phyloP scores from a whole-genome alignment of 2,888 invertebrate species.

The Thysanoteuthis rhombus region DNA sequence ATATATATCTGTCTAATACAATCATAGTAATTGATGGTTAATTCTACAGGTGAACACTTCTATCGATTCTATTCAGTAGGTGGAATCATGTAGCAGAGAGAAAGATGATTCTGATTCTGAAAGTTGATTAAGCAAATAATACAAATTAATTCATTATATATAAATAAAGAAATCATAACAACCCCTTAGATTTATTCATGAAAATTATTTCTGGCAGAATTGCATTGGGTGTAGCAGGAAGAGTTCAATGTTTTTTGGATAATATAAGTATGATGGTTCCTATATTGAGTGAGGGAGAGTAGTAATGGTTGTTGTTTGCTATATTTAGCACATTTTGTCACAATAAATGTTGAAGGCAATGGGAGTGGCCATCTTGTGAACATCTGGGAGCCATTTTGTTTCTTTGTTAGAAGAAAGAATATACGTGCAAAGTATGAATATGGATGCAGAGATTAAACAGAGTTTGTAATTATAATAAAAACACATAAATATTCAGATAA shows the following conservation, averaged over 20 bases:
- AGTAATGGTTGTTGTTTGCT: too few species aligned
- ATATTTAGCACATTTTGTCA: too few species aligned
- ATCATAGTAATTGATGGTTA: neutral
- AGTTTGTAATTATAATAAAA: too few species aligned
- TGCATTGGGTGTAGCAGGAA: neutral
- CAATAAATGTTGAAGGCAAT: too few species aligned
- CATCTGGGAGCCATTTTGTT: too few species aligned
- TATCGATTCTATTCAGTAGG: neutral
- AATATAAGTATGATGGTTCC: too few species aligned
- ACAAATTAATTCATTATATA: neutral
- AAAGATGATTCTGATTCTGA: neutral
- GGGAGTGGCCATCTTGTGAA: too few species aligned
- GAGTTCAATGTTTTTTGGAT: neutral
- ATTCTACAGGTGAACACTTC: neutral
- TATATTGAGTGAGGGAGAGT: too few species aligned
- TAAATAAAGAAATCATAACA: neutral
- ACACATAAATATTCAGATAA: too few species aligned
- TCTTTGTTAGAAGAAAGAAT: too few species aligned
- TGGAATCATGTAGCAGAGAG: neutral
- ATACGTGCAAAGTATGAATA: too few species aligned
- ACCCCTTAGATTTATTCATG: neutral
- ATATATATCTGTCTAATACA: neutral
- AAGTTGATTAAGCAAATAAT: neutral
- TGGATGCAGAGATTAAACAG: too few species aligned
- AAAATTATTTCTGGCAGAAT: neutral